These are phyloP conservation scores for Mormyrus iriodes DNA, from an alignment of 2,113 vertebrate genomes.

Conservation along the genomic window DNA sequence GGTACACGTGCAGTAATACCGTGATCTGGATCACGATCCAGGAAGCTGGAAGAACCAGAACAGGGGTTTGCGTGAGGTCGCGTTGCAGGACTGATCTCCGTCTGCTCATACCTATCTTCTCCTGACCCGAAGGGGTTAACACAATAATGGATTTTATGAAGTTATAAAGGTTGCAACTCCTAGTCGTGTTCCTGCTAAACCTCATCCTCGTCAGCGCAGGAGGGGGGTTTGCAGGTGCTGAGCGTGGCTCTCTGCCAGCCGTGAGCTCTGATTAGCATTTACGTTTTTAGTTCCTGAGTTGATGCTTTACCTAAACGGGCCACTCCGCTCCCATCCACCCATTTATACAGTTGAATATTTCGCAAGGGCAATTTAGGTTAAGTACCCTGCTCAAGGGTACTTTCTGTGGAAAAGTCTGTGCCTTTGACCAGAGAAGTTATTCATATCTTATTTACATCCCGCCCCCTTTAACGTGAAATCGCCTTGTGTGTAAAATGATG, in stretches of 20 bases:
- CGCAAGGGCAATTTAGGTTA: background rate
- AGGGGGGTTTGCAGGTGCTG: background rate
- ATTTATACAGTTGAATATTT: background rate
- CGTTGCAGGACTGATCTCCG: too few species aligned
- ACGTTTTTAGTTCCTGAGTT: background rate
- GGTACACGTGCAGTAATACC: background rate
- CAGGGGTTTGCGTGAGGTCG: background rate
- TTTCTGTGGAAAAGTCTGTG: background rate
- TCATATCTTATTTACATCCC: constrained; percentile 3
- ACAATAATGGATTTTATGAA: background rate
- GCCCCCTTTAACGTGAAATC: background rate
- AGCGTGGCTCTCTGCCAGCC: background rate
- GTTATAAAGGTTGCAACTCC: background rate
- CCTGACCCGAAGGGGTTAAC: background rate
- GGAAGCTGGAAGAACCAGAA: background rate
- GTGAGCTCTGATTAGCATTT: background rate
- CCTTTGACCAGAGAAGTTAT: background rate
- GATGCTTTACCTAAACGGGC: background rate
- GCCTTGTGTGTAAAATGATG: background rate
- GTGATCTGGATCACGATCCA: background rate
- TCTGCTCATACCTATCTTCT: background rate
- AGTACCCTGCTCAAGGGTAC: background rate
- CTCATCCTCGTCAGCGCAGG: background rate
- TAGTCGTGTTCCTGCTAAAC: background rate
- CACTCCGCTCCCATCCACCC: background rate